Percentiles rank a stretch among this genome's conserved stretches.
phyloP scores from a whole-genome alignment of 2,888 invertebrate genomes.

The Cloeon dipterum region DNA sequence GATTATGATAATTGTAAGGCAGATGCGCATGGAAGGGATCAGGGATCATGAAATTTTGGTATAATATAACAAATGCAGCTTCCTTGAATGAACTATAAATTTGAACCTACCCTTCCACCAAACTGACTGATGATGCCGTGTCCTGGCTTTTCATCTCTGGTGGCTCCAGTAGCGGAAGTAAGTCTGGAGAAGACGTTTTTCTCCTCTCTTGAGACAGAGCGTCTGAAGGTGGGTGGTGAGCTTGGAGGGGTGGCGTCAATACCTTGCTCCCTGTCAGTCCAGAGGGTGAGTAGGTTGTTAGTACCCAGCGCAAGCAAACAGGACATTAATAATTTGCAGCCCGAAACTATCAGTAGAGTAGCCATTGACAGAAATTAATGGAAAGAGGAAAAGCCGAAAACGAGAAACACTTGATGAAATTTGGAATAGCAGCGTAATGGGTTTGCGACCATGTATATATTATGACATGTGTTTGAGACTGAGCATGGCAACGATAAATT shows the following conservation, averaged over 20 bases:
- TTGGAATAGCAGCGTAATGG: too few species aligned
- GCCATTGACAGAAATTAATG: background rate
- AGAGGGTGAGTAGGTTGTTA: background rate
- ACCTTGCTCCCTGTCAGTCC: constrained; percentile 9
- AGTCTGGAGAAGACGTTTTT: constrained; percentile 60
- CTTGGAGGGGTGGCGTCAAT: constrained; percentile 25
- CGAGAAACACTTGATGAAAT: too few species aligned
- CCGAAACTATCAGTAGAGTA: background rate
- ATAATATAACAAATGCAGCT: background rate
- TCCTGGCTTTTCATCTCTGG: constrained; percentile 19
- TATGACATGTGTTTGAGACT: too few species aligned
- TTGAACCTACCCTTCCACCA: constrained; percentile 24
- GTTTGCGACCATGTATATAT: too few species aligned
- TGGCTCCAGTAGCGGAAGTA: constrained; percentile 31
- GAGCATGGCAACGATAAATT: too few species aligned
- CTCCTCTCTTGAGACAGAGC: constrained; percentile 28
- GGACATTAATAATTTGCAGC: background rate
- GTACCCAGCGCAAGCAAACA: background rate
- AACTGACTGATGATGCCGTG: constrained; percentile 30
- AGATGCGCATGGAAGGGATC: background rate
- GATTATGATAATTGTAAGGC: background rate
- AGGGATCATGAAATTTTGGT: background rate
- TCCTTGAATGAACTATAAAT: too few species aligned
- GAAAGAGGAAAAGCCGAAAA: too few species aligned
- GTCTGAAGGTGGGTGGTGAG: constrained; percentile 29